Evolutionary conservation across 2,113 vertebrate genomes (phyloP), one percentile per base, ranked within the genome.

Genomic region (Sciurus niger): DNA sequence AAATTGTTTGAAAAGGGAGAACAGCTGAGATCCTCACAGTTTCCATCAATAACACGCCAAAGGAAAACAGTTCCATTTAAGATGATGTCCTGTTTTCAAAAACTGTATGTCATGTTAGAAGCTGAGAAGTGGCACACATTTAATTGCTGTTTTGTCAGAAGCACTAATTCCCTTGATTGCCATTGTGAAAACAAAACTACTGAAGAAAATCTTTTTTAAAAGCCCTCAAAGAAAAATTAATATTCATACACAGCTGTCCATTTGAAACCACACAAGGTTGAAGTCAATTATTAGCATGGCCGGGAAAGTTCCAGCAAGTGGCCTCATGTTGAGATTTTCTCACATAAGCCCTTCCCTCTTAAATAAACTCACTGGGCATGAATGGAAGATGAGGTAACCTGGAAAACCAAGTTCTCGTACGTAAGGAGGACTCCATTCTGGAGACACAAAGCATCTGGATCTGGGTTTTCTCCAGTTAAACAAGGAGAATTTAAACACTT

Each of bases 181-280:
- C 55, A n/a, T 89, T 86, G 67, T 55, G 79, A 96, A 98, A 98
- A 97, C 96, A 96, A 97, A 98, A 97, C 85, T 96, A 90, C 37
- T 90, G n/a, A 96, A 82, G 43, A 96, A 96, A 97, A 97, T 85
- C 89, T 96, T 96, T 95, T 96, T 2, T 85, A 60, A 97, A 98
- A 97, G 53, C 86, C 96, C 96, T 97, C 86, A 70, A 97, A 98
- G 96, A 96, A 98, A 98, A 98, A 98, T 98, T 97, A 99, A 98
- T 98, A 98, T 98, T 98, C 98, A 98, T 97, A 93, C 86, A 93
- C 98, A 98, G 96, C 98, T 98, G 98, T 92, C 98, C 96, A 92
- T 97, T 68, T 92, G 96, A 97, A 97, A 97, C 46, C 90, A 96
- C 63, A 93, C 58, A 48, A 96, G 95, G 76, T 77, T 77, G 51